These are phyloP conservation scores for Rattus rattus DNA, from an alignment of 2,113 vertebrate genomes.

Conservation along the genomic window DNA sequence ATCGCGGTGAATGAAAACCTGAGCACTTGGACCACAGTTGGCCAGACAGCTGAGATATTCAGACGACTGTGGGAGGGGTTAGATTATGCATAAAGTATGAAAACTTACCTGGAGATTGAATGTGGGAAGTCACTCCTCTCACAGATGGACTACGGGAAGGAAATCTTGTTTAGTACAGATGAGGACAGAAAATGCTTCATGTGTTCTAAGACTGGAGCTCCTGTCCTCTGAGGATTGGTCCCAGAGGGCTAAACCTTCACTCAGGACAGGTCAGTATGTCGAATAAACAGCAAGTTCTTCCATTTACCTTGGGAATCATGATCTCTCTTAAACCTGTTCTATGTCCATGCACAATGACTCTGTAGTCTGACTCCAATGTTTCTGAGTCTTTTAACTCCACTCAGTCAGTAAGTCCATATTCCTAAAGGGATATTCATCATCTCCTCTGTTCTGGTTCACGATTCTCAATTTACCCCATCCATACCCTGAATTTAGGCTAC, in stretches of 20 bases:
- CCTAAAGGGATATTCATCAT: not conserved
- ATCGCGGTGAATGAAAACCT: not conserved
- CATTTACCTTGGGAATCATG: not conserved
- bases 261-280: not conserved
- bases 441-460: not conserved
- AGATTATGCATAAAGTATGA: not conserved
- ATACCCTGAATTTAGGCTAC: not conserved
- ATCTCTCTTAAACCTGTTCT: not conserved
- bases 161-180: not conserved
- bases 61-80: not conserved
- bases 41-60: not conserved
- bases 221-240: not conserved
- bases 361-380: no score
- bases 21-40: not conserved
- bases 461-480: not conserved
- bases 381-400: accelerated
- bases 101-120: not conserved
- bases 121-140: not conserved
- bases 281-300: not conserved
- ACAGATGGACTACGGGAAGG: not conserved
- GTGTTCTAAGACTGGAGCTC: not conserved
- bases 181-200: not conserved
- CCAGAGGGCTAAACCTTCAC: not conserved
- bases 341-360: not conserved
- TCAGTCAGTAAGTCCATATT: not conserved